Base-by-base conservation (phyloP, 2,797 vertebrate genomes). In the Eupleurogrammus muticus region DNA sequence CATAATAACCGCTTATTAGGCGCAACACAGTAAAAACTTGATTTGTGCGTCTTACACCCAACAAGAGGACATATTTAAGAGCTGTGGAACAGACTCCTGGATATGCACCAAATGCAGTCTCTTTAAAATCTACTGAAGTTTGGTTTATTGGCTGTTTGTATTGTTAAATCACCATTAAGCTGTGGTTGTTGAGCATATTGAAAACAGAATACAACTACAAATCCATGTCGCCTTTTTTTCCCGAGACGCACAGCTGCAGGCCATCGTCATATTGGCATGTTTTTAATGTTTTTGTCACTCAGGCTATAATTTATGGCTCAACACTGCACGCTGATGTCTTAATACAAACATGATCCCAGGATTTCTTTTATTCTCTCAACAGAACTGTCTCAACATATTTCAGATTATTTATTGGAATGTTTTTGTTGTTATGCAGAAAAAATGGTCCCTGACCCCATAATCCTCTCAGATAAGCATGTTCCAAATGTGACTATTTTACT, bases 1-100 rank as follows among this genome's bases (percentile, higher is more conserved):
- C 44, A 75, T 72, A 79, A 83, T 75, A 70, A 81, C 56, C 38
- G 34, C 67, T 55, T 44, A 61, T 71, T 50, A 75, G 49, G 63
- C 21, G 6, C 65, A 36, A 77, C 64, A 68, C 48, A 52, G 62
- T 73, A 42, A 79, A 74, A 80, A 57, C 20, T 40, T 48, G 40
- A 75, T 71, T 65, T 60, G 16, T 53, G 14, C 14, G 56, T 61
- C 23, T 70, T 42, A 49, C 73, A 71, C 20, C 16, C 16, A 58
- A 53, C 51, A 38, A 47, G 63, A 59, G 44, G 66, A 48, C 23
- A 9, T 1, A 51, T 57, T 70, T 28, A 49, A 65, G 21, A 66
- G 28, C 52, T 40, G 52, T 61, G 34, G 20, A 40, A 20, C 10
- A 21, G 13, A 9, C 4, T 34, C 8, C 20, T 51, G 24, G 12